phyloP scores from a whole-genome alignment of 2,113 vertebrate species.

The Cygnus atratus region DNA sequence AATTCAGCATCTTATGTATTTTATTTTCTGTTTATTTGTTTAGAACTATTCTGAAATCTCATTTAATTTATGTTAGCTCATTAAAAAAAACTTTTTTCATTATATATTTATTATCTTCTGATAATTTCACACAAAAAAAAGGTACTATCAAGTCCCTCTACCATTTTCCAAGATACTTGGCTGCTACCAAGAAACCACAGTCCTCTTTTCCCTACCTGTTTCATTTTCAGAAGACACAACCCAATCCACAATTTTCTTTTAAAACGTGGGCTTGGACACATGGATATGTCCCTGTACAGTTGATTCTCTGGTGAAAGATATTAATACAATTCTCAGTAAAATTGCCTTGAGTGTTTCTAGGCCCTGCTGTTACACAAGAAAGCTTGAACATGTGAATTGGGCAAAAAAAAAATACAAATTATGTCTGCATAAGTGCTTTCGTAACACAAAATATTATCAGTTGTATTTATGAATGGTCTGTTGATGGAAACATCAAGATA shows the following conservation, averaged over 20 bases:
- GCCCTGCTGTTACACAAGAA: background rate
- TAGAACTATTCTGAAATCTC: background rate
- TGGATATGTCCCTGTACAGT: accelerated
- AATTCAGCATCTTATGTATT: background rate
- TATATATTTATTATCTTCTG: background rate
- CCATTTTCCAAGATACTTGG: background rate
- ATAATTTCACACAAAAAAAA: background rate
- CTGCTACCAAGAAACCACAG: background rate
- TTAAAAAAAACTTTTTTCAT: background rate
- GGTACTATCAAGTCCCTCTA: background rate
- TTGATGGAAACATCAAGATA: background rate
- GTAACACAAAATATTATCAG: background rate
- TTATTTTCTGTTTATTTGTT: background rate
- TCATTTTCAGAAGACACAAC: background rate
- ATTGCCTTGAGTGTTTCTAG: background rate
- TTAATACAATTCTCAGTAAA: background rate
- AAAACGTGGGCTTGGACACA: background rate
- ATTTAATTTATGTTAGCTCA: background rate
- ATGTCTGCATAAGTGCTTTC: background rate
- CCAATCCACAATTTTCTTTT: background rate
- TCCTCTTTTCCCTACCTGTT: background rate
- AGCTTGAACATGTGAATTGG: background rate
- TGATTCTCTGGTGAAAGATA: background rate
- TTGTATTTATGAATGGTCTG: background rate
- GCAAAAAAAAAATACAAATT: background rate